Conservation (phyloP, 1,140 invertebrate genomes). For the Lycorma delicatula region DNA sequence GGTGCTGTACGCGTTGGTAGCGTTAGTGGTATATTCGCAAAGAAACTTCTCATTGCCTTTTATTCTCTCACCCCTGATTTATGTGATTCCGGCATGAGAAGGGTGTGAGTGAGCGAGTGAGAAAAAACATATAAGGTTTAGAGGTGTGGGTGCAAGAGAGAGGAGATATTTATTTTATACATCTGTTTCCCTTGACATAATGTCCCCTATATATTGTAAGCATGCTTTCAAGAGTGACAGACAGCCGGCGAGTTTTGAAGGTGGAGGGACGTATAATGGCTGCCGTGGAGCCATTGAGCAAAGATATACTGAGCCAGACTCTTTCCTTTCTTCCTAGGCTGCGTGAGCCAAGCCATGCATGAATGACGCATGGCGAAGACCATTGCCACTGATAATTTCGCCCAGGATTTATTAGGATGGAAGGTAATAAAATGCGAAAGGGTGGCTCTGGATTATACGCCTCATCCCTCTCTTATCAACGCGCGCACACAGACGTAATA, state of each 20-base stretch:
- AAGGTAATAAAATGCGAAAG: not conserved
- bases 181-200: constrained; percentile 6
- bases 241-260: constrained; percentile 5
- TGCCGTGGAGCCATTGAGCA: constrained; percentile 2
- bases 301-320: not conserved
- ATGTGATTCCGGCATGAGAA: not conserved
- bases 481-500: no score
- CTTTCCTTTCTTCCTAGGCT: not conserved
- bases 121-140: not conserved
- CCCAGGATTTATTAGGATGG: constrained; percentile 1
- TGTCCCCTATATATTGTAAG: constrained; percentile 3
- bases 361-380: constrained; percentile 4
- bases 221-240: not conserved
- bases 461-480: not conserved
- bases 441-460: not conserved
- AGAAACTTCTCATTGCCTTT: constrained; percentile 7
- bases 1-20: no score
- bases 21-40: no score
- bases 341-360: not conserved
- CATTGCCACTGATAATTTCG: constrained; percentile 4
- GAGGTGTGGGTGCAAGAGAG: not conserved
- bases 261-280: constrained; percentile 2
- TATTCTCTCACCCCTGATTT: constrained; percentile 1
- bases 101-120: not conserved
- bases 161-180: constrained; percentile 4